Base-by-base conservation (phyloP, 2,797 vertebrate species). In the Thunnus albacares region DNA sequence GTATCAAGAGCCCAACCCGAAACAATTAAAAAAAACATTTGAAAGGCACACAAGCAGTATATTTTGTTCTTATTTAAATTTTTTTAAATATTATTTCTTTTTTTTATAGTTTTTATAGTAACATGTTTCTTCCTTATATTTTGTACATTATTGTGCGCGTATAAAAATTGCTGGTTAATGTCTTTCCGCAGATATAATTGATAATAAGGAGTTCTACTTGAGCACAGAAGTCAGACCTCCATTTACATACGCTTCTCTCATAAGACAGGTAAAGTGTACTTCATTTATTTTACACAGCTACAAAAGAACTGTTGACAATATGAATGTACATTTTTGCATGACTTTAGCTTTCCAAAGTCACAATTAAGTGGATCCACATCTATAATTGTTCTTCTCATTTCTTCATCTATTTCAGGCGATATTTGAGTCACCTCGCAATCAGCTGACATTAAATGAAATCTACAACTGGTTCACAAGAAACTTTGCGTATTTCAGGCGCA, bases 391-490 rank as follows among this genome's bases (percentile, higher is more conserved):
- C 45, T 49, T 49, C 45, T 52, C 0, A 10, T 24, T 24, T 28
- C 38, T 53, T 61, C 80, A 73, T 92, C 20, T 80, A 86, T 94
- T 90, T 17, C 86, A 98, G 98, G 98, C 97, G 56, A 99, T 99
- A 94, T 98, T 98, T 65, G 98, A 99, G 90, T 98, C 98, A 69
- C 97, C 98, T 63, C 98, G 98, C 90, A 98, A 96, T 91, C 98
- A 99, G 95, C 96, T 99, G 96, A 99, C 98, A 87, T 96, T 99
- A 96, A 99, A 99, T 17, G 98, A 99, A 96, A 99, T 99, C 95
- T 99, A 99, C 96, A 99, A 99, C 95, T 99, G 98, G 98, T 99
- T 99, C 96, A 99, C 98, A 15, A 95, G 97, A 93, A 99, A 97
- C 93, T 99, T 99, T 89, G 98, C 97, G 33, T 99, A 99, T 94